phyloP scores from a whole-genome alignment of 2,888 invertebrate species.

The Ethmia dodecea region DNA sequence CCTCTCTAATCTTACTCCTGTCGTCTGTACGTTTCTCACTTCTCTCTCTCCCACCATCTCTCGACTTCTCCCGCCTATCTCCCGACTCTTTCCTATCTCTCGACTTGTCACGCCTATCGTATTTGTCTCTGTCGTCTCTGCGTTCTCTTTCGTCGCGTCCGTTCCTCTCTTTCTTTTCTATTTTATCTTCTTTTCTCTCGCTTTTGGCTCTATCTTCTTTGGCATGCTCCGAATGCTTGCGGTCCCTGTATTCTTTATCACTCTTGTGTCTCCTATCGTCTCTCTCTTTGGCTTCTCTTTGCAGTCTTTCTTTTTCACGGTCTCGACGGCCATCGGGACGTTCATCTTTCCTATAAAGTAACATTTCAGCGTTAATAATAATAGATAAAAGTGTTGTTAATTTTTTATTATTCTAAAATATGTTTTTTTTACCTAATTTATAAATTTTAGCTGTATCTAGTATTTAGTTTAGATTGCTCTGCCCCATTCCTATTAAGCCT shows the following conservation, averaged over 20 bases:
- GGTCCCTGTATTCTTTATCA: constrained; percentile 21
- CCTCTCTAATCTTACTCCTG: constrained; percentile 21
- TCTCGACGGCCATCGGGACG: constrained; percentile 26
- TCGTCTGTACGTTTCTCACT: constrained; percentile 21
- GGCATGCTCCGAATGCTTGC: constrained; percentile 9
- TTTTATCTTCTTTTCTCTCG: constrained; percentile 3
- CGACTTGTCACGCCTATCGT: constrained; percentile 8
- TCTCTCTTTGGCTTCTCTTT: constrained; percentile 16
- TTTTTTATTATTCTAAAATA: no score
- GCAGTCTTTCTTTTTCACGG: constrained; percentile 20
- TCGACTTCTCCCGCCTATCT: constrained; percentile 16
- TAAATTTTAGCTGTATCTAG: no score
- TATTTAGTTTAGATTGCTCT: no score
- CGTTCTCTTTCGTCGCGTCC: constrained; percentile 17
- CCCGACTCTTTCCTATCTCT: constrained; percentile 4
- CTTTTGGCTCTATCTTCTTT: constrained; percentile 4
- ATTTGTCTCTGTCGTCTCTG: constrained; percentile 16
- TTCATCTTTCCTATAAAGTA: constrained; percentile 38
- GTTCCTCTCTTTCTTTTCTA: constrained; percentile 1
- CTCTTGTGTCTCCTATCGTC: constrained; percentile 23
- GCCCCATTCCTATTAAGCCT: no score
- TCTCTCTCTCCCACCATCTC: constrained; percentile 15
- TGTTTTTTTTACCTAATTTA: no score
- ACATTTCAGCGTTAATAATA: no score
- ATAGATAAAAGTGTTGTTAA: no score